Evolutionary conservation across 1,140 invertebrate genomes (phyloP), one percentile per base, ranked within the genome.

Genomic region (Cydia pomonella): DNA sequence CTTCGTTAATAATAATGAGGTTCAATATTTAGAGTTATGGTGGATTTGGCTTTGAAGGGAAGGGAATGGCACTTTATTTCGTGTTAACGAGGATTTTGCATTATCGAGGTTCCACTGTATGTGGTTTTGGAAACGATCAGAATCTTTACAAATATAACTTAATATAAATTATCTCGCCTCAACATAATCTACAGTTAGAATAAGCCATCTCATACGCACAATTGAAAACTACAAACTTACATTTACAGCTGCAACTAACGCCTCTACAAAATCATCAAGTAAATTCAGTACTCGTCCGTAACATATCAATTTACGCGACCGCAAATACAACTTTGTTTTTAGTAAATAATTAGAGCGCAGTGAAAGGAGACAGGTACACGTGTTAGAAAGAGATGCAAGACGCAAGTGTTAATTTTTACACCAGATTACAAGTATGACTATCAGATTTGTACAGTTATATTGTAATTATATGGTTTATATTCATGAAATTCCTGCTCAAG

Each of bases 281-380:
- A 21, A 59, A 23, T 23, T 59, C 18, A 21, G 53, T 59, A 21
- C 53, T 59, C 7, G n/a, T 10, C 53, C 53, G 6, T 59, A 23
- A 5, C 21, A 18, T 23, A 59, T 23, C 53, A 59, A 23, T 9
- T 59, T 59, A 59, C 53, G 53, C 21, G n/a, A 23, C 53, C 7
- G 53, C 53, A 59, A 59, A 59, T 10, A 21, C 9, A 59, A 59
- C 53, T 23, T 23, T 5, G 53, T 59, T 59, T 44, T 23, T 59
- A 59, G 18, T 23, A 59, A 59, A 59, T 59, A 59, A 59, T 59
- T 59, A 59, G 53, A 59, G 53, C 53, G 53, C 23, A 59, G 53
- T 59, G 53, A 59, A 23, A 59, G 18, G 53, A 6, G n/a, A 50
- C n/a, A 23, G 2, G 18, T 59, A 3, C 21, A 23, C 9, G 21